phyloP scores from a whole-genome alignment of 1,140 invertebrate species.

The Orussus abietinus region DNA sequence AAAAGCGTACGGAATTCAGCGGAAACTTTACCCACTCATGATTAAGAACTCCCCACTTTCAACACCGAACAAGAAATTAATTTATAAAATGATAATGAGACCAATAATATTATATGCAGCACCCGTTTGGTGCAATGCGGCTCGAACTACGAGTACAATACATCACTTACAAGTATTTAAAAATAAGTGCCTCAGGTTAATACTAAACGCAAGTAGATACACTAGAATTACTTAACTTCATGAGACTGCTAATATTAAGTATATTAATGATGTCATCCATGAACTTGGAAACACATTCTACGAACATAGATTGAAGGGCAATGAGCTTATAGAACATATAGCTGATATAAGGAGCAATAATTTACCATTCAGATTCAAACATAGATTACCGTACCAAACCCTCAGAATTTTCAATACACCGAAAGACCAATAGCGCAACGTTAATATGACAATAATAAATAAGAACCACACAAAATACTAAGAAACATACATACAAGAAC shows the following conservation, averaged over 20 bases:
- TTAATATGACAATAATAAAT: too few relatives aligned
- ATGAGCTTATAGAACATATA: too few relatives aligned
- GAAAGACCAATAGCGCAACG: background rate
- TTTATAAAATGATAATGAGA: slow-evolving; percentile 2
- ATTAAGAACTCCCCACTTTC: background rate
- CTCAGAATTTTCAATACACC: slow-evolving; percentile 1
- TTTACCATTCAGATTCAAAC: too few relatives aligned
- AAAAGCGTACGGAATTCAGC: slow-evolving; percentile 1
- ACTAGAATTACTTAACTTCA: slow-evolving; percentile 1
- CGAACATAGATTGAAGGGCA: background rate
- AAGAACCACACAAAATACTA: too few relatives aligned
- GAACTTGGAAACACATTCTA: background rate
- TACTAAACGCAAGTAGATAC: background rate
- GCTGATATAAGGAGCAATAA: too few relatives aligned
- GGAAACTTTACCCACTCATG: slow-evolving; percentile 1
- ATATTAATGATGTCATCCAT: slow-evolving; percentile 1
- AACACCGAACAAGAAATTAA: background rate
- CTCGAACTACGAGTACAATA: background rate
- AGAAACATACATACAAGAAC: too few relatives aligned
- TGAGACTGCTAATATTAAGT: background rate
- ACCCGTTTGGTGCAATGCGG: background rate
- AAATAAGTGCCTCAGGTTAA: slow-evolving; percentile 6
- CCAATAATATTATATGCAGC: background rate
- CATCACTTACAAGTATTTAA: background rate
- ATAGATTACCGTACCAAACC: slow-evolving; percentile 1